A percentile compares a stretch with the other conserved stretches of the same genome.
phyloP scores from a whole-genome alignment of 1,140 invertebrate genomes.

The Bathynomus jamesi region DNA sequence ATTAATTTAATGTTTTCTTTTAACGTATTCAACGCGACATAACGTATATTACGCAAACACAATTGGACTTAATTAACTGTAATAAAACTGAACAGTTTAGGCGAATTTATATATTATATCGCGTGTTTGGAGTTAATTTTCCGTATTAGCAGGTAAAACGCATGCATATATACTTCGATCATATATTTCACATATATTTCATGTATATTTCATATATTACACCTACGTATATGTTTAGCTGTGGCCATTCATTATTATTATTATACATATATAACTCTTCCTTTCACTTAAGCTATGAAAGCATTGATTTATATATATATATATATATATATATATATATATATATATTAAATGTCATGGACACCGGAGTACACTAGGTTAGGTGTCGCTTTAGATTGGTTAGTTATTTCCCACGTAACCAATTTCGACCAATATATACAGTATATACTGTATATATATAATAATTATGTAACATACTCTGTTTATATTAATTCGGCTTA shows the following conservation, averaged over 20 bases:
- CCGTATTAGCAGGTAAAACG: background rate
- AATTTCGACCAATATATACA: too few species aligned
- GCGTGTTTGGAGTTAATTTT: background rate
- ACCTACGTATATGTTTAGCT: background rate
- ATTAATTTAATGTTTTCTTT: slow-evolving; percentile 1
- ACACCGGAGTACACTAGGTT: background rate
- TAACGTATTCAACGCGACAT: background rate
- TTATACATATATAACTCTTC: background rate
- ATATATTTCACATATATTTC: background rate
- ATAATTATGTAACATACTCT: too few species aligned
- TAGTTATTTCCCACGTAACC: too few species aligned
- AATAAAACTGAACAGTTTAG: background rate
- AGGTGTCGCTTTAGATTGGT: background rate
- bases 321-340: slow-evolving; percentile 3
- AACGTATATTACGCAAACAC: background rate
- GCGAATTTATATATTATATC: background rate
- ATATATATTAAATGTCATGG: background rate
- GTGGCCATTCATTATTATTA: background rate
- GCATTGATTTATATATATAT: background rate
- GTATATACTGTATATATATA: too few species aligned
- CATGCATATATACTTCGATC: background rate
- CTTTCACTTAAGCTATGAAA: background rate
- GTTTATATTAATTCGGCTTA: too few species aligned
- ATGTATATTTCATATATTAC: background rate
- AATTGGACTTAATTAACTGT: background rate